phyloP scores from a whole-genome alignment of 1,140 invertebrate species.

The Drosophila navojoa region DNA sequence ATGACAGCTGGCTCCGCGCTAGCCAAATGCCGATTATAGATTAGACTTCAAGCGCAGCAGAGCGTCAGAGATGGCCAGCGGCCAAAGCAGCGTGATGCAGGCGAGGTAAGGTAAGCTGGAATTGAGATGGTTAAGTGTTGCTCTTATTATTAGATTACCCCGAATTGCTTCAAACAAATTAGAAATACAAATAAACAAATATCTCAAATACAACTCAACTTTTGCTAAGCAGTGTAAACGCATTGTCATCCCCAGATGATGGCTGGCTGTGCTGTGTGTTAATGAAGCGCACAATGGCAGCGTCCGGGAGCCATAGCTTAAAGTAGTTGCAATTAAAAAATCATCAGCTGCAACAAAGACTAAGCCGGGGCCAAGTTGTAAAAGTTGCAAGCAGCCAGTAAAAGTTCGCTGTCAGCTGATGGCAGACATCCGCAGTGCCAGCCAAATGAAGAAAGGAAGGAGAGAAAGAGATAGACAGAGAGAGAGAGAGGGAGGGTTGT shows the following conservation, averaged over 20 bases:
- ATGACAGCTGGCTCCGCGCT: constrained; percentile 34
- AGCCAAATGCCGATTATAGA: constrained; percentile 54
- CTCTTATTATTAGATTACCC: no score
- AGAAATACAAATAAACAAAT: neutral
- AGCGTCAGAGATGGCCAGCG: neutral
- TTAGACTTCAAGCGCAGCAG: constrained; percentile 63
- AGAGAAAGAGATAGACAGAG: no score
- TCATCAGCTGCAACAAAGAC: constrained; percentile 65
- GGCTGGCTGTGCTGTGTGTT: constrained; percentile 33
- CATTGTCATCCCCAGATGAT: constrained; percentile 53
- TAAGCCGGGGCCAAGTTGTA: constrained; percentile 44
- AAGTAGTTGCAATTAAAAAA: constrained; percentile 74
- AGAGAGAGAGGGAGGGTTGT: no score
- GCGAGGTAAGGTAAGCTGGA: no score
- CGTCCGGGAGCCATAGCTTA: constrained; percentile 29
- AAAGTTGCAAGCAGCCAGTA: constrained; percentile 56
- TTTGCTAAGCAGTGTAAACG: constrained; percentile 35
- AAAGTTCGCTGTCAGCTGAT: constrained; percentile 57
- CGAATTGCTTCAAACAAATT: no score
- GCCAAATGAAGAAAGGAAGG: constrained; percentile 27
- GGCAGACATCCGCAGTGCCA: constrained; percentile 41
- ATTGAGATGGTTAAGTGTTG: no score
- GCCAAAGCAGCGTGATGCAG: neutral
- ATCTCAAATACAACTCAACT: neutral
- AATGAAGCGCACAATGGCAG: constrained; percentile 59